A percentile compares a stretch with the other conserved stretches of the same genome.
Evolutionary conservation across 53 echinoderm and acorn worm species (phyloP).

Genomic region (Holothuria leucospilota): DNA sequence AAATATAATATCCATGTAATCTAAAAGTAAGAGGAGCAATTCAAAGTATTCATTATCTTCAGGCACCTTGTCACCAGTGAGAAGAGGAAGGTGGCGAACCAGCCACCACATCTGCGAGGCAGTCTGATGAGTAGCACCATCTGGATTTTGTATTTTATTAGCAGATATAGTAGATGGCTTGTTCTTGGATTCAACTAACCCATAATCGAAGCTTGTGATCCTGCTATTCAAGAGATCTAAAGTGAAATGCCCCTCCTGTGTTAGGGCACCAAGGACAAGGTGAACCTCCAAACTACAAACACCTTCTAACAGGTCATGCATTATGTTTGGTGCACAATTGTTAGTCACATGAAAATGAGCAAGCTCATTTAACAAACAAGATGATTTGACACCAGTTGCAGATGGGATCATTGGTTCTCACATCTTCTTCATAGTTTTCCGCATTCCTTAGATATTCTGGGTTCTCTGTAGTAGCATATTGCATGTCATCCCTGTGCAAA

Average conservation of each 20-base stretch:
- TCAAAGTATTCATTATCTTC: constrained; percentile 66
- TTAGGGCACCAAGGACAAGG: too few species aligned
- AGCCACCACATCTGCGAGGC: constrained; percentile 72
- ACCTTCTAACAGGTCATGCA: too few species aligned
- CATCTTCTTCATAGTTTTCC: constrained; percentile 18
- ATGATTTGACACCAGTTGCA: constrained; percentile 49
- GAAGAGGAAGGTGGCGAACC: constrained; percentile 47
- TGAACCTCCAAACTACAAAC: too few species aligned
- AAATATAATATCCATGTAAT: constrained; percentile 61
- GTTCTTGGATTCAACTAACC: too few species aligned
- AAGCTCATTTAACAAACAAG: constrained; percentile 50
- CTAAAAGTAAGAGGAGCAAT: constrained; percentile 45
- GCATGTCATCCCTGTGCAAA: constrained; percentile 52
- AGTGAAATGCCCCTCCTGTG: too few species aligned
- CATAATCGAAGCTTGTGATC: too few species aligned
- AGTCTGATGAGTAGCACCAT: constrained; percentile 51
- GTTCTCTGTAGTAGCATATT: neutral
- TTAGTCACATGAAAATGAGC: constrained; percentile 47
- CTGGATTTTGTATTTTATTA: constrained; percentile 25
- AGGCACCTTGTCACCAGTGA: constrained; percentile 64
- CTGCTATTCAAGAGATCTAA: too few species aligned
- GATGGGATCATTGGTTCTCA: constrained; percentile 10
- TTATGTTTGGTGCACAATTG: constrained; percentile 65
- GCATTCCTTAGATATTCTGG: neutral
- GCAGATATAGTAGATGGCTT: constrained; percentile 24